These are phyloP conservation scores for Caenorhabditis sp. DNA, from an alignment of 2,888 invertebrate genomes.

Conservation along the genomic window DNA sequence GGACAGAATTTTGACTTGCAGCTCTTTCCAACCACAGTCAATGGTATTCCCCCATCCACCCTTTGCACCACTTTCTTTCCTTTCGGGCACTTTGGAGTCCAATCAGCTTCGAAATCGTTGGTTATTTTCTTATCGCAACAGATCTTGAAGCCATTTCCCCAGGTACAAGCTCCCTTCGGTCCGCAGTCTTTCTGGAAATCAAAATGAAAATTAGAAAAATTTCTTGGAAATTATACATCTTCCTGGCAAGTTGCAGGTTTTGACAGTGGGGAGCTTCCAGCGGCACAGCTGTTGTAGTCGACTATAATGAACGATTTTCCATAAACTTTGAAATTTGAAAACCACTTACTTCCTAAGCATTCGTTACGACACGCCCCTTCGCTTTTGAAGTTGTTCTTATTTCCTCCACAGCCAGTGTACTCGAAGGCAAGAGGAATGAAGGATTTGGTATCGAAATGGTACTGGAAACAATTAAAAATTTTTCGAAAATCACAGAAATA, in stretches of 20 bases:
- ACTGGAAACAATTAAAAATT: conserved; percentile 33
- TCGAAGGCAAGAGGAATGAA: conserved; percentile 62
- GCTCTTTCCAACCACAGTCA: conserved; percentile 57
- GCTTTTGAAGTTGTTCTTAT: conserved; percentile 57
- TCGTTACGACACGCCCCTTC: background rate
- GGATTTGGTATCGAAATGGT: conserved; percentile 57
- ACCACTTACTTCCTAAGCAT: background rate
- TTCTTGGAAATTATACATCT: background rate
- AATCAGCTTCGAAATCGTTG: conserved; percentile 54
- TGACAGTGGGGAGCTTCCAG: conserved; percentile 24
- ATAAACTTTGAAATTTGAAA: background rate
- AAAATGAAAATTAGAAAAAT: background rate
- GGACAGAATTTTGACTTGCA: conserved; percentile 70
- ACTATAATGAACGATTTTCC: conserved; percentile 24
- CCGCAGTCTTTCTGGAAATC: conserved; percentile 45
- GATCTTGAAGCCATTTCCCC: conserved; percentile 11
- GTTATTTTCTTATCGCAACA: conserved; percentile 53
- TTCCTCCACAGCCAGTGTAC: conserved; percentile 67
- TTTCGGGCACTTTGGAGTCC: conserved; percentile 62
- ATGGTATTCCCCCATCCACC: conserved; percentile 46
- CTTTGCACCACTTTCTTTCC: conserved; percentile 55
- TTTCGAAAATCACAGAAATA: background rate
- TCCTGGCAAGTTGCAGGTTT: conserved; percentile 15
- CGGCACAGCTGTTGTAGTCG: conserved; percentile 54
- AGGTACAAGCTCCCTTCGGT: conserved; percentile 30